Evolutionary conservation across 2,888 invertebrate species (phyloP).

Genomic region (Cosmorhoe ocellata): DNA sequence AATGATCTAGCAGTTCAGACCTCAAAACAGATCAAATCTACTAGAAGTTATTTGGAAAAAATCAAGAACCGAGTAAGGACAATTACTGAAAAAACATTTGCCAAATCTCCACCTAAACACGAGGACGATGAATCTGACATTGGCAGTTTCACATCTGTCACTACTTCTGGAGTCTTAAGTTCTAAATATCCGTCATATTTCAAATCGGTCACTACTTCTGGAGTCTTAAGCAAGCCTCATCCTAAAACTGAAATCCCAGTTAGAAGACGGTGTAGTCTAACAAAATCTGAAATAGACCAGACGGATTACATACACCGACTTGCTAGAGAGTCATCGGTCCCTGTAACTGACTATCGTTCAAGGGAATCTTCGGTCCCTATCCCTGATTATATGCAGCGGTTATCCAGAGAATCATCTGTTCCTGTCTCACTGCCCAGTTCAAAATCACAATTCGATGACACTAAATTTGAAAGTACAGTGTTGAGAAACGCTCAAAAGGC

Average conservation of each 20-base stretch:
- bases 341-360: conserved; percentile 60
- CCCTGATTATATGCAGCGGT: conserved; percentile 75
- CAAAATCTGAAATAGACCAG: conserved; percentile 87
- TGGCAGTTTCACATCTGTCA: conserved; percentile 86
- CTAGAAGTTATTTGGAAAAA: conserved; percentile 83
- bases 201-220: conserved; percentile 86
- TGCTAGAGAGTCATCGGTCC: conserved; percentile 63
- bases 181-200: conserved; percentile 68
- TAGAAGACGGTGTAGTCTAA: conserved; percentile 81
- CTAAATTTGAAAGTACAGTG: conserved; percentile 70
- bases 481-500: conserved; percentile 67
- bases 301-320: conserved; percentile 82
- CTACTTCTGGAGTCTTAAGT: conserved; percentile 86
- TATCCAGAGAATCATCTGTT: conserved; percentile 70
- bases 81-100: conserved; percentile 80
- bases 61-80: conserved; percentile 83
- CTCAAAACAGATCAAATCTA: conserved; percentile 76
- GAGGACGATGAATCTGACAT: conserved; percentile 70
- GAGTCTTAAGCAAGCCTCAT: conserved; percentile 82
- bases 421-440: conserved; percentile 68
- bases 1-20: conserved; percentile 72
- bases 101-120: conserved; percentile 74
- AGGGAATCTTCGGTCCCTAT: conserved; percentile 53
- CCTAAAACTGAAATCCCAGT: conserved; percentile 55
- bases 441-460: conserved; percentile 52